Evolutionary conservation across 2,797 vertebrate species (phyloP).

Genomic region (Typhlichthys eigenmanni): DNA sequence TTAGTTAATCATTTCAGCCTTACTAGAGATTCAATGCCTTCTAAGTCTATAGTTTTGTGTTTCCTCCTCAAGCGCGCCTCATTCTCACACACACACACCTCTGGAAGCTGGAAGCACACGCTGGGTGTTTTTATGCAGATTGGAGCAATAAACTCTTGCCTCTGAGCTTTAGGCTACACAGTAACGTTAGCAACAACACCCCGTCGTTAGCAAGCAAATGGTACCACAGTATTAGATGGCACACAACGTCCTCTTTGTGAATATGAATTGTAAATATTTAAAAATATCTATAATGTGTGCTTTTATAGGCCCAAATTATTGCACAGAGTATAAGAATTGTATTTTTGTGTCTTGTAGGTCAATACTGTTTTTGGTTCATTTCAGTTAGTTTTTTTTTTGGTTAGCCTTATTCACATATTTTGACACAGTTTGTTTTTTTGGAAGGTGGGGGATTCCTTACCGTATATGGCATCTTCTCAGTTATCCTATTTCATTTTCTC

Average conservation of each 20-base stretch:
- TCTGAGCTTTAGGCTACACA: constrained; percentile 70
- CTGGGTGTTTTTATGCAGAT: constrained; percentile 78
- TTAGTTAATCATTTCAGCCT: constrained; percentile 79
- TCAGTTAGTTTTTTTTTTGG: constrained; percentile 16
- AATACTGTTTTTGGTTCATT: constrained; percentile 50
- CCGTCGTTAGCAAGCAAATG: constrained; percentile 81
- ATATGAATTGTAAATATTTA: constrained; percentile 94
- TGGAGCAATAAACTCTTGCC: constrained; percentile 89
- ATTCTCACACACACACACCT: constrained; percentile 50
- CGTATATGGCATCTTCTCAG: constrained; percentile 48
- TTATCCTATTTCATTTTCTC: constrained; percentile 44
- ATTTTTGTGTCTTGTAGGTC: constrained; percentile 83
- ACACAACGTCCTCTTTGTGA: constrained; percentile 82
- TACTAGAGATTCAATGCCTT: constrained; percentile 78
- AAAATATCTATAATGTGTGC: constrained; percentile 84
- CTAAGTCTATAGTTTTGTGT: constrained; percentile 50
- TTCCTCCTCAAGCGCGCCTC: constrained; percentile 53
- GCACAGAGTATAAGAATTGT: constrained; percentile 91
- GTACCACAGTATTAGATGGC: constrained; percentile 92
- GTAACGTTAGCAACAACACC: constrained; percentile 71
- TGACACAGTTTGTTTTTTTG: constrained; percentile 33
- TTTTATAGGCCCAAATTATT: constrained; percentile 91
- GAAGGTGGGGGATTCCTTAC: constrained; percentile 37
- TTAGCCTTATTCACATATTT: constrained; percentile 50
- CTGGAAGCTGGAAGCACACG: constrained; percentile 76